Percentiles rank a stretch among this genome's conserved stretches.
Evolutionary conservation across 2,797 vertebrate species (phyloP).

Genomic region (Mus minutoides): DNA sequence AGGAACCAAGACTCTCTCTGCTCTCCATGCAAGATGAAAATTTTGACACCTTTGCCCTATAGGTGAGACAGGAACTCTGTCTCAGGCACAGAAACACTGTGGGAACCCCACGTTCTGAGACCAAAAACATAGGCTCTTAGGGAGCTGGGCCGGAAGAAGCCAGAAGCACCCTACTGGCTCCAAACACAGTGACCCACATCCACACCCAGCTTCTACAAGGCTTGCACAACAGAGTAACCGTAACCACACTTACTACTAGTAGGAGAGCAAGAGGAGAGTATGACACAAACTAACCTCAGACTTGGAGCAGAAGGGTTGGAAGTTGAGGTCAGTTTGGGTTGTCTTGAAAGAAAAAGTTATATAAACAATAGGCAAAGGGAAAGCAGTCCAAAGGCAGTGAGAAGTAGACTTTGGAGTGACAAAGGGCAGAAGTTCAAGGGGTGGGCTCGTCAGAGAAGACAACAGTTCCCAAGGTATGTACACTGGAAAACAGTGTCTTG

Average conservation of each 20-base stretch:
- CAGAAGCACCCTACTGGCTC: too few species aligned
- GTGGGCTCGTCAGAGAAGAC: background rate
- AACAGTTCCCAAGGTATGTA: background rate
- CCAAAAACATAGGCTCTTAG: background rate
- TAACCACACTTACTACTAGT: background rate
- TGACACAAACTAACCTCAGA: background rate
- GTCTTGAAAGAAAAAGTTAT: background rate
- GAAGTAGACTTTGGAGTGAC: background rate
- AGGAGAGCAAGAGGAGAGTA: background rate
- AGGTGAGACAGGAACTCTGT: background rate
- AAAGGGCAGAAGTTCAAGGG: background rate
- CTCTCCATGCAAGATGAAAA: background rate
- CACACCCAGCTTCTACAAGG: background rate
- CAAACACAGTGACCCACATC: too few species aligned
- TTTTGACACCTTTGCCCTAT: background rate
- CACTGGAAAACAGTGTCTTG: background rate
- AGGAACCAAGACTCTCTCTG: background rate
- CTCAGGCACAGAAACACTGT: background rate
- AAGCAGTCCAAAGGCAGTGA: background rate
- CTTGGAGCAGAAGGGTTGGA: background rate
- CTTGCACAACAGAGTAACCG: background rate
- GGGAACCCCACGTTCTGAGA: background rate
- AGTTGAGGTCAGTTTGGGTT: background rate
- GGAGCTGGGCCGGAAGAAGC: background rate
- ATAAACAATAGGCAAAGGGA: background rate